phyloP scores from a whole-genome alignment of 1,140 invertebrate genomes.

The Microplitis mediator region DNA sequence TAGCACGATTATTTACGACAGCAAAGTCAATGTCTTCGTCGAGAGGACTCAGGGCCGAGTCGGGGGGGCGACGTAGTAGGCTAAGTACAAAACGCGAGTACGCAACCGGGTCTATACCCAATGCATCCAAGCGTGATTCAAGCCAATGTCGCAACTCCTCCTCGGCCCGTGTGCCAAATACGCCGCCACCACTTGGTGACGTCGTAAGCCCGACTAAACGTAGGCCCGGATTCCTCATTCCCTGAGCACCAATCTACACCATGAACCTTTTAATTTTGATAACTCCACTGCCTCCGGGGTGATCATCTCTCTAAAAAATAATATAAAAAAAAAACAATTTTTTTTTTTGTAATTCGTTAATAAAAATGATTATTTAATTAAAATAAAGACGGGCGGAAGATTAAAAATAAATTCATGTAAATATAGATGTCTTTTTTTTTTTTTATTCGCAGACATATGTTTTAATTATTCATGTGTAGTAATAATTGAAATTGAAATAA shows the following conservation, averaged over 20 bases:
- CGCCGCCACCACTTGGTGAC: conserved; percentile 55
- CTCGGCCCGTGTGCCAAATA: conserved; percentile 57
- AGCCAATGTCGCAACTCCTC: conserved; percentile 65
- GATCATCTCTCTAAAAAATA: conserved; percentile 54
- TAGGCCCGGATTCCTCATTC: conserved; percentile 62
- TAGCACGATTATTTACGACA: conserved; percentile 13
- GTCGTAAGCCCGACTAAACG: conserved; percentile 61
- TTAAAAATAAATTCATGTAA: too few species aligned
- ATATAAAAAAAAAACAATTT: neutral
- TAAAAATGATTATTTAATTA: neutral
- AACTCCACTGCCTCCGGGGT: conserved; percentile 53
- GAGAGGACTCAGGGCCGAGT: conserved; percentile 59
- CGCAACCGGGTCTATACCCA: conserved; percentile 67
- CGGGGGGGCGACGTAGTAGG: conserved; percentile 62
- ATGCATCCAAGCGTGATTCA: conserved; percentile 65
- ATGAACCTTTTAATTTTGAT: conserved; percentile 51
- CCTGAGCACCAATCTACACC: conserved; percentile 48
- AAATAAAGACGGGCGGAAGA: too few species aligned
- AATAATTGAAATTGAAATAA: too few species aligned
- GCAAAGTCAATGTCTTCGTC: conserved; percentile 40
- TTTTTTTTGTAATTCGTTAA: neutral
- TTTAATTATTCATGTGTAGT: too few species aligned
- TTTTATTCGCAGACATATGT: too few species aligned
- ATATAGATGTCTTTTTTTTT: too few species aligned
- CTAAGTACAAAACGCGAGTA: conserved; percentile 68